Evolutionary conservation across 2,113 vertebrate genomes (phyloP).

Genomic region (Sterrhoptilus dennistouni): DNA sequence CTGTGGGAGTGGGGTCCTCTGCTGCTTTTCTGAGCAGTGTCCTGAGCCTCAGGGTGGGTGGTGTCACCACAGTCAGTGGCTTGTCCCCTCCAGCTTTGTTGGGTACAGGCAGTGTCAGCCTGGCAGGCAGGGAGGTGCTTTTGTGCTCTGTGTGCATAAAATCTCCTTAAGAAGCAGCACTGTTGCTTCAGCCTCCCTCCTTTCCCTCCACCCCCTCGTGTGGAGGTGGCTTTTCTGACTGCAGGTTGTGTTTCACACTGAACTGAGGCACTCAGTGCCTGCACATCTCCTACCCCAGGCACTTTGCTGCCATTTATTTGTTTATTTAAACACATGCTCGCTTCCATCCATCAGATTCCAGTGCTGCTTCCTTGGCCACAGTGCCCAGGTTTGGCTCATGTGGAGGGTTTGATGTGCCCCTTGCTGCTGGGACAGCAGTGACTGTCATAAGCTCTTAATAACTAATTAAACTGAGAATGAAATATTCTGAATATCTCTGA

Average conservation of each 20-base stretch:
- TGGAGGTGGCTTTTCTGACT: neutral
- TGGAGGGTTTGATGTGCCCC: neutral
- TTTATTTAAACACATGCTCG: neutral
- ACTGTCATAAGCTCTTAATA: neutral
- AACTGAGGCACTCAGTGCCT: neutral
- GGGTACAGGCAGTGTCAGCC: neutral
- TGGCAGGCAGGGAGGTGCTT: neutral
- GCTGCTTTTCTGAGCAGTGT: neutral
- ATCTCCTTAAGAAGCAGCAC: neutral
- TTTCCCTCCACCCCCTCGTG: neutral
- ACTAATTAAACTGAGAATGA: neutral
- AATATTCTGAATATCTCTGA: neutral
- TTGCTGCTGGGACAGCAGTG: neutral
- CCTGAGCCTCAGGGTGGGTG: neutral
- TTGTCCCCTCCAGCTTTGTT: neutral
- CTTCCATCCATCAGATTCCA: neutral
- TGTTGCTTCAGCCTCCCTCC: neutral
- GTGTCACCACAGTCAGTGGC: neutral
- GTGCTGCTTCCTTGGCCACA: neutral
- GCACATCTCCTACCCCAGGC: neutral
- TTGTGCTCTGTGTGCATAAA: neutral
- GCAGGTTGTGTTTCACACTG: neutral
- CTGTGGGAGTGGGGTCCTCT: rapidly evolving
- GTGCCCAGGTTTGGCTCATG: neutral
- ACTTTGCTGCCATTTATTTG: neutral